Conservation (phyloP, 2,113 vertebrate species). For the Cygnus buccinator region DNA sequence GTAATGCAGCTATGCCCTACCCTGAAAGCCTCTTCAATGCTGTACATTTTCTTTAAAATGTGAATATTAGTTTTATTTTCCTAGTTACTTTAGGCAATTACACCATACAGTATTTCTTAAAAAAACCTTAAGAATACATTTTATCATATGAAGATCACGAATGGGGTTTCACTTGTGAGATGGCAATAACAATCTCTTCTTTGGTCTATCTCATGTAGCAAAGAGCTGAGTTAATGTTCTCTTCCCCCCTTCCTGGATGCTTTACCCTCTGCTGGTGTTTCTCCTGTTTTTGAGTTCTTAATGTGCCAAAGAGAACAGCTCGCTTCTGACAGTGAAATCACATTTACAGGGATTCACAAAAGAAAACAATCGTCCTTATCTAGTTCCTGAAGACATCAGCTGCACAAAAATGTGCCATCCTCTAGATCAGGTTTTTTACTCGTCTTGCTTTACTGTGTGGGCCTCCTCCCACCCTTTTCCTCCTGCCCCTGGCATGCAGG, state of each 20-base stretch:
- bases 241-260: not conserved
- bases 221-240: constrained; percentile 3
- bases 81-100: no score
- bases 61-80: no score
- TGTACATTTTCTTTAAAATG: no score
- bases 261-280: not conserved
- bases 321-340: constrained; percentile 9
- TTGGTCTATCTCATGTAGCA: not conserved
- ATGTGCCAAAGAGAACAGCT: constrained; percentile 31
- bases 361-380: constrained; percentile 26
- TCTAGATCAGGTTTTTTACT: not conserved
- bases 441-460: not conserved
- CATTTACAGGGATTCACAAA: constrained; percentile 31
- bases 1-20: no score
- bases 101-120: not conserved
- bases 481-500: not conserved
- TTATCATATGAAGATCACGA: not conserved
- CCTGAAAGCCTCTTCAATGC: no score
- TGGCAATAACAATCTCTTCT: not conserved
- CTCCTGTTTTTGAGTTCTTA: not conserved
- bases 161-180: not conserved
- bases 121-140: not conserved
- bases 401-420: not conserved
- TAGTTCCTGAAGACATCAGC: constrained; percentile 20
- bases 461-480: not conserved